Percentiles rank a stretch among this genome's conserved stretches.
These are phyloP conservation scores for Tethya wilhelma DNA, from an alignment of 37 sponge, comb jelly and placozoan species.

Conservation along the genomic window DNA sequence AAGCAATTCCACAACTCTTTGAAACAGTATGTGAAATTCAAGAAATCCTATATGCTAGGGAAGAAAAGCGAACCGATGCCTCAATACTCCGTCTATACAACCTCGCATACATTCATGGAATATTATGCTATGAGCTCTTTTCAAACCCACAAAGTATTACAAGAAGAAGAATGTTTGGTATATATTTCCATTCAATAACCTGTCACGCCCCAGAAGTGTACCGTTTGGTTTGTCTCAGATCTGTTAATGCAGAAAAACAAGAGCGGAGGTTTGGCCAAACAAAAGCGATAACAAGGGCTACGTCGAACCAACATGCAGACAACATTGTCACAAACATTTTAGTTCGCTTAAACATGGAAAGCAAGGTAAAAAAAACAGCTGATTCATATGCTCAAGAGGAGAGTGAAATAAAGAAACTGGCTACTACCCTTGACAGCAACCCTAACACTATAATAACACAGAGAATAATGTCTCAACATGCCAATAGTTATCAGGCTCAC, in stretches of 20 bases:
- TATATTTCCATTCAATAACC: conserved; percentile 14
- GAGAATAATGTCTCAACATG: neutral
- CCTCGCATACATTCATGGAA: conserved; percentile 2
- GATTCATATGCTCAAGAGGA: too few relatives aligned
- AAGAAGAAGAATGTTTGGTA: conserved; percentile 10
- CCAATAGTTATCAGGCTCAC: neutral
- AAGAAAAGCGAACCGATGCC: neutral
- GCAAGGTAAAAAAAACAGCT: too few relatives aligned
- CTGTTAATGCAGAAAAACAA: conserved; percentile 11
- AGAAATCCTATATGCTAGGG: conserved; percentile 2
- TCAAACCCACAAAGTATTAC: neutral
- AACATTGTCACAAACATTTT: neutral
- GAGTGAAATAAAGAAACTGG: conserved; percentile 5
- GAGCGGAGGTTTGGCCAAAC: conserved; percentile 20
- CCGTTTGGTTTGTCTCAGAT: neutral
- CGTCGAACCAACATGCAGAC: conserved; percentile 13
- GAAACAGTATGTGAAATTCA: neutral
- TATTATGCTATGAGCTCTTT: neutral
- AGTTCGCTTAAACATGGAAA: too few relatives aligned
- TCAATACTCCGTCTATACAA: neutral
- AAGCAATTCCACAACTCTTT: neutral
- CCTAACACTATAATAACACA: neutral
- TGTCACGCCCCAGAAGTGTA: conserved; percentile 2
- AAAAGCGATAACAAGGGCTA: neutral
- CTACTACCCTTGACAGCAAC: neutral